Percentiles rank a stretch among this genome's conserved stretches.
These are phyloP conservation scores for Styela clava DNA, from an alignment of 23 tunicate genomes.

Conservation along the genomic window DNA sequence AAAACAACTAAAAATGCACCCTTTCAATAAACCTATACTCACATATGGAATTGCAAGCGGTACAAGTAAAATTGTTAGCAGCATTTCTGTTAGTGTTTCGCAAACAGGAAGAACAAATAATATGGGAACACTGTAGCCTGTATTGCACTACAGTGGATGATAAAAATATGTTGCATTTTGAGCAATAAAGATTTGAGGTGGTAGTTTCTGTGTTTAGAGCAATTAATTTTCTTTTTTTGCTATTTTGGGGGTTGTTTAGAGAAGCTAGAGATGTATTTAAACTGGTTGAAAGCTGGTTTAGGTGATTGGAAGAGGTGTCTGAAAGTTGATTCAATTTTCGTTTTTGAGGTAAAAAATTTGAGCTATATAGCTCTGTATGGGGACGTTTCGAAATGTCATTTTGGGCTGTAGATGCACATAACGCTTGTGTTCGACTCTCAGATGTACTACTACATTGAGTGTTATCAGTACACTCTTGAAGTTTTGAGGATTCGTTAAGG, in stretches of 20 bases:
- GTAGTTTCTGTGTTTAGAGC: neutral
- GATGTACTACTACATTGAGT: no score
- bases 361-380: no score
- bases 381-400: no score
- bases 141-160: constrained; percentile 36
- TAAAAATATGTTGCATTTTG: constrained; percentile 33
- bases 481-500: no score
- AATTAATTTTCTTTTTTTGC: neutral
- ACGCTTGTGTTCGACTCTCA: no score
- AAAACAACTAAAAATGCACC: neutral
- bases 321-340: neutral
- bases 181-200: constrained; percentile 25
- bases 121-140: constrained; percentile 40
- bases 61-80: neutral
- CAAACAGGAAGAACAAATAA: constrained; percentile 41
- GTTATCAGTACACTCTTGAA: no score
- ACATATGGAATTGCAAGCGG: neutral
- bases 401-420: no score
- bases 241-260: neutral
- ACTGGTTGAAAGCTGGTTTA: neutral
- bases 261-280: neutral
- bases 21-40: neutral
- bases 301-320: neutral
- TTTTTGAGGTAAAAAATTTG: neutral
- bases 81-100: neutral